A percentile compares a stretch with the other conserved stretches of the same genome.
These are phyloP conservation scores for Hirudinaria manillensis DNA, from an alignment of 2,888 invertebrate genomes.

Conservation along the genomic window DNA sequence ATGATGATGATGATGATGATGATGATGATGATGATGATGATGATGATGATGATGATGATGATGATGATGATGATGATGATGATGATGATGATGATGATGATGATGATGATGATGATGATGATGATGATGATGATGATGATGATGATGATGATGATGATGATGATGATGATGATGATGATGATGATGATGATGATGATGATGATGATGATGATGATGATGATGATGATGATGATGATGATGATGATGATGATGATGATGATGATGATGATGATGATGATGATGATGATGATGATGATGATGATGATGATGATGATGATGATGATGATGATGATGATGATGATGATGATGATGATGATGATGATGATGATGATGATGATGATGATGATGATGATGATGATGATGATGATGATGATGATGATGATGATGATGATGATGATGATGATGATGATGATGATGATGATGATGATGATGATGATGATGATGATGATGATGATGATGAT, in stretches of 20 bases:
- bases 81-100: conserved; percentile 26
- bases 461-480: conserved; percentile 25
- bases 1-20: conserved; percentile 29
- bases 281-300: conserved; percentile 19
- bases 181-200: conserved; percentile 31
- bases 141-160: conserved; percentile 27
- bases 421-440: conserved; percentile 26
- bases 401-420: conserved; percentile 24
- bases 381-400: conserved; percentile 19
- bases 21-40: conserved; percentile 23
- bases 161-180: conserved; percentile 31
- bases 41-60: conserved; percentile 23
- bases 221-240: conserved; percentile 29
- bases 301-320: conserved; percentile 21
- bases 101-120: conserved; percentile 26
- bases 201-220: conserved; percentile 28
- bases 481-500: conserved; percentile 28
- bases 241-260: conserved; percentile 25
- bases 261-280: conserved; percentile 19
- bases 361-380: conserved; percentile 21
- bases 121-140: conserved; percentile 30
- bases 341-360: conserved; percentile 25
- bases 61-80: conserved; percentile 21
- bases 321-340: conserved; percentile 46
- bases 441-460: conserved; percentile 27